These are phyloP conservation scores for Gymnocephalus cernua DNA, from an alignment of 2,113 vertebrate genomes.

Conservation along the genomic window DNA sequence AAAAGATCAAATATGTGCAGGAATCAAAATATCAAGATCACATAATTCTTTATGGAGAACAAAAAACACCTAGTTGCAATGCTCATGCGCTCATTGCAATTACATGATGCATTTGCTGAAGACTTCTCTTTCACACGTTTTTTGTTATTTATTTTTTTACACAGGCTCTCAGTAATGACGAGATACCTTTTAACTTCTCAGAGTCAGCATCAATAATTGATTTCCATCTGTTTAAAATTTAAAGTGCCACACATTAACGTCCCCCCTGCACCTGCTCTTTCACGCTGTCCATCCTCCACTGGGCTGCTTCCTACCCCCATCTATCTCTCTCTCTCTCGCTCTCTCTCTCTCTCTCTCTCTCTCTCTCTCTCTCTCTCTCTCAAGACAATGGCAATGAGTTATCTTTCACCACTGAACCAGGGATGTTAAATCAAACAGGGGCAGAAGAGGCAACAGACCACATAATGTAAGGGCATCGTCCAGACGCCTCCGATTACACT, in stretches of 20 bases:
- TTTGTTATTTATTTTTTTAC: constrained; percentile 51
- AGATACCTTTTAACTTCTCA: constrained; percentile 88
- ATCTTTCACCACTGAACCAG: constrained; percentile 70
- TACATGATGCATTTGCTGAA: constrained; percentile 55
- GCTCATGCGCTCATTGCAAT: constrained; percentile 33
- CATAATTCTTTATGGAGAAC: constrained; percentile 14
- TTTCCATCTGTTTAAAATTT: constrained; percentile 86
- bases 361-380: neutral
- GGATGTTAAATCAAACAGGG: constrained; percentile 82
- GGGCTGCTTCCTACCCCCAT: constrained; percentile 40
- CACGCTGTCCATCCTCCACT: constrained; percentile 77
- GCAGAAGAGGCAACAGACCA: constrained; percentile 75
- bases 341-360: neutral
- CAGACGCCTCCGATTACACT: constrained; percentile 77
- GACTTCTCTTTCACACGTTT: constrained; percentile 63
- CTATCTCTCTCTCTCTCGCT: constrained; percentile 11
- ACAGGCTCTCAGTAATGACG: constrained; percentile 78
- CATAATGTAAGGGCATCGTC: constrained; percentile 78
- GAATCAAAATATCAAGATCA: constrained; percentile 17
- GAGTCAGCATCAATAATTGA: constrained; percentile 86
- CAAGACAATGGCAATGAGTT: constrained; percentile 75
- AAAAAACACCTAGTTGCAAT: constrained; percentile 27
- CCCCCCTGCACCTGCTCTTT: constrained; percentile 85
- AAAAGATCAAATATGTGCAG: neutral
- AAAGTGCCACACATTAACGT: constrained; percentile 87